These are phyloP conservation scores for Mesochorus sp. DNA, from an alignment of 2,888 invertebrate genomes.

Conservation along the genomic window DNA sequence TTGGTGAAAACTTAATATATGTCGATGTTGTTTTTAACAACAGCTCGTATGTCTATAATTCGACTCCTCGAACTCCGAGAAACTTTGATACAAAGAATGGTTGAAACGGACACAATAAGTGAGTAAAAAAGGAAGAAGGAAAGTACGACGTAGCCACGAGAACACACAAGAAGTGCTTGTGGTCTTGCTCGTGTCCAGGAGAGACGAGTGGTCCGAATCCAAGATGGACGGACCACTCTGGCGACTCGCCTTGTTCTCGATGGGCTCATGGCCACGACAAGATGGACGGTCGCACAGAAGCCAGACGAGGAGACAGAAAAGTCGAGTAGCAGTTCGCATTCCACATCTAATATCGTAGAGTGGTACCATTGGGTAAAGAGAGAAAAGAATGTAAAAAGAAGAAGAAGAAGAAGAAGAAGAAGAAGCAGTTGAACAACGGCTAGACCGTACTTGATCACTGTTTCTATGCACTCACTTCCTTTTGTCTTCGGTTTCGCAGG, in stretches of 20 bases:
- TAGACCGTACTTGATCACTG: constrained; percentile 58
- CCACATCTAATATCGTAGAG: constrained; percentile 63
- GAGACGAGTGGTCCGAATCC: constrained; percentile 23
- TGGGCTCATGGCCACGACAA: constrained; percentile 27
- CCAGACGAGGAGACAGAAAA: constrained; percentile 43
- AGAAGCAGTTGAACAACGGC: constrained; percentile 22
- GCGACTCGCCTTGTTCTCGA: constrained; percentile 26
- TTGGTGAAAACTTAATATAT: neutral
- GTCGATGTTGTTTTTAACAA: too few species aligned
- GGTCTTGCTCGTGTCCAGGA: constrained; percentile 18
- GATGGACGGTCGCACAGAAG: constrained; percentile 42
- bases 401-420: neutral
- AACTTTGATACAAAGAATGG: constrained; percentile 8
- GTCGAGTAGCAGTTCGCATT: constrained; percentile 52
- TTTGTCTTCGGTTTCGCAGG: constrained; percentile 26
- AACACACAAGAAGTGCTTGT: constrained; percentile 14
- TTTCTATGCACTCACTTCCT: constrained; percentile 37
- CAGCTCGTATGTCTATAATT: too few species aligned
- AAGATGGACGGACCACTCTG: constrained; percentile 43
- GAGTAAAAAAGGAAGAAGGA: neutral
- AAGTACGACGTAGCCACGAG: neutral
- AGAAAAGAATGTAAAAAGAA: too few species aligned
- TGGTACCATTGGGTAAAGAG: constrained; percentile 42
- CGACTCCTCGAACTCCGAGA: too few species aligned
- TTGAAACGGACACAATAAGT: neutral